Conservation (phyloP, 2,113 vertebrate genomes). For the Cavia aperea region DNA sequence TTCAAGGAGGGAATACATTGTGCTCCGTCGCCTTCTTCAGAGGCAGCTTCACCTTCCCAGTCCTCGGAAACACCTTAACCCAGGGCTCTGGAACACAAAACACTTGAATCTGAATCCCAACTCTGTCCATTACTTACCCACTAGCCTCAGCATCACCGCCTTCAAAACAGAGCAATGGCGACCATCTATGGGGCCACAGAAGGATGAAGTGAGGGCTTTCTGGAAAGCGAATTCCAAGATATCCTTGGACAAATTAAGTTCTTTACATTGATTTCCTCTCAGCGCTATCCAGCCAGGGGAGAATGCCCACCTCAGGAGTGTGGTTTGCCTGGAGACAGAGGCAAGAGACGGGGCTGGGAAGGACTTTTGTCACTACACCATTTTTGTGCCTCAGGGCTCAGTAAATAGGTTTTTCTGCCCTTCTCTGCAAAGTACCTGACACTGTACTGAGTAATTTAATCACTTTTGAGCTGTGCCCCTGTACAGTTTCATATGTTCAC, state of each 20-base stretch:
- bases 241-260: not conserved
- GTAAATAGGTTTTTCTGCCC: not conserved
- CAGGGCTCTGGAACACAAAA: not conserved
- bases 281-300: not conserved
- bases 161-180: not conserved
- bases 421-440: not conserved
- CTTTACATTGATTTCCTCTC: not conserved
- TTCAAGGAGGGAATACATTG: not conserved
- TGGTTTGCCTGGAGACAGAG: not conserved
- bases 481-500: not conserved
- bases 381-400: not conserved
- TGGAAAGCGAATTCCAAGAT: not conserved
- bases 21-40: not conserved
- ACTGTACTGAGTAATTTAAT: not conserved
- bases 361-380: not conserved
- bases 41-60: not conserved
- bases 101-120: not conserved
- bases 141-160: not conserved
- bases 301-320: not conserved
- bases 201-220: not conserved
- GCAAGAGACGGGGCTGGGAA: not conserved
- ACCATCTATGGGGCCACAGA: not conserved
- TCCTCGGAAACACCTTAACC: not conserved
- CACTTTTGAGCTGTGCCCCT: no score
- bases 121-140: not conserved